A percentile compares a stretch with the other conserved stretches of the same genome.
Conservation (phyloP, 2,888 invertebrate genomes). For the Eledona agricola region DNA sequence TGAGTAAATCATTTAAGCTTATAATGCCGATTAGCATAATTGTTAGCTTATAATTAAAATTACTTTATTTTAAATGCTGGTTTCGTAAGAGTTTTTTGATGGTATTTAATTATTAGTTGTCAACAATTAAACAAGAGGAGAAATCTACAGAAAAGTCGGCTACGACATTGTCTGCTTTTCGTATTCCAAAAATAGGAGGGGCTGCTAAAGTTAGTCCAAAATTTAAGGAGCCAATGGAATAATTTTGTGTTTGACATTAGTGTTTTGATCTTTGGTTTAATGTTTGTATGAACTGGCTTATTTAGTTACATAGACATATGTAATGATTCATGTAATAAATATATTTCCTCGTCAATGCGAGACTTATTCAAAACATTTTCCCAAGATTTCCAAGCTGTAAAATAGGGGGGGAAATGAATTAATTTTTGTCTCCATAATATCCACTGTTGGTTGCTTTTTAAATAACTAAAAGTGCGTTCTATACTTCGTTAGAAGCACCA, state of each 20-base stretch:
- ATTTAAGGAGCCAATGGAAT: constrained; percentile 15
- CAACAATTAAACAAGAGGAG: constrained; percentile 25
- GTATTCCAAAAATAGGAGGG: constrained; percentile 28
- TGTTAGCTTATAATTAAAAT: constrained; percentile 3
- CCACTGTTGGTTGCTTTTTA: too few relatives aligned
- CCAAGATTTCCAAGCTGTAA: too few relatives aligned
- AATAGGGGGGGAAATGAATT: too few relatives aligned
- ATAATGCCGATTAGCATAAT: background rate
- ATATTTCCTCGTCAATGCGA: too few relatives aligned
- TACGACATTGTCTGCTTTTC: constrained; percentile 18
- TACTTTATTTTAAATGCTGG: background rate
- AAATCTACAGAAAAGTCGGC: constrained; percentile 12
- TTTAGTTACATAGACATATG: too few relatives aligned
- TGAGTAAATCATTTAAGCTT: background rate
- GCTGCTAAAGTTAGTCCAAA: constrained; percentile 11
- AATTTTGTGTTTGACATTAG: background rate
- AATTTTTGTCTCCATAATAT: too few relatives aligned
- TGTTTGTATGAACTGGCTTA: constrained; percentile 1
- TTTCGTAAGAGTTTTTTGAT: constrained; percentile 9
- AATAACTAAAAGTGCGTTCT: too few relatives aligned
- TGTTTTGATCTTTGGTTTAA: constrained; percentile 1
- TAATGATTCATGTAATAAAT: too few relatives aligned
- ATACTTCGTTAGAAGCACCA: too few relatives aligned
- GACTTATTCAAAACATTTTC: too few relatives aligned
- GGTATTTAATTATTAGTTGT: constrained; percentile 25